These are phyloP conservation scores for Quadriops clusia DNA, from an alignment of 2,888 invertebrate genomes.

Conservation along the genomic window DNA sequence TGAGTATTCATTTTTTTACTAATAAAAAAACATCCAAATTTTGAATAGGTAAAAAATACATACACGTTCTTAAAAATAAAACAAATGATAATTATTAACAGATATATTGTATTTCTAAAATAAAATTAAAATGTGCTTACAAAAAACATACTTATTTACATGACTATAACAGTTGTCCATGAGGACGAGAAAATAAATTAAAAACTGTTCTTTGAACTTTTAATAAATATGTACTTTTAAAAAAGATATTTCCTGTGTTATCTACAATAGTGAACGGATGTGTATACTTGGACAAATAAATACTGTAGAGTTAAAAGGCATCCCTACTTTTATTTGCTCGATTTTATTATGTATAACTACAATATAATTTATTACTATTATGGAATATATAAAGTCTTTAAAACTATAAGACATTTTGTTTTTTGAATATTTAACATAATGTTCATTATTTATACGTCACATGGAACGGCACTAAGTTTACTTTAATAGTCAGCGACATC, in stretches of 20 bases:
- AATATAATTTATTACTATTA: slow-evolving; percentile 7
- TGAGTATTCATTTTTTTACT: no score
- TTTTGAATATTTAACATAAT: no score
- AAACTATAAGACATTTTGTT: no score
- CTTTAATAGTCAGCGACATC: no score
- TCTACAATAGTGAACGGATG: no score
- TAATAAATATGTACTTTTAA: no score
- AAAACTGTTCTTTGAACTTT: no score
- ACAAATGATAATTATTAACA: slow-evolving; percentile 2
- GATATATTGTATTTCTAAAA: slow-evolving; percentile 7
- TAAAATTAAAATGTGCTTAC: slow-evolving; percentile 10
- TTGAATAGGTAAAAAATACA: slow-evolving; percentile 1
- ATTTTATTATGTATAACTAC: slow-evolving; percentile 7
- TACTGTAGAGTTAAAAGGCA: slow-evolving; percentile 18
- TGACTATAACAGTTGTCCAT: no score
- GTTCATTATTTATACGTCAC: no score
- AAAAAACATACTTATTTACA: slow-evolving; percentile 9
- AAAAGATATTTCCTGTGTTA: no score
- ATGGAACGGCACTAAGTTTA: no score
- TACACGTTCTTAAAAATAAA: neutral
- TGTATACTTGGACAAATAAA: slow-evolving; percentile 13
- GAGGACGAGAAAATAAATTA: no score
- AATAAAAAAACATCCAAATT: neutral
- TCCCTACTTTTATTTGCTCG: slow-evolving; percentile 16
- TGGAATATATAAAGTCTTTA: slow-evolving; percentile 4